Conservation (phyloP, 2,113 vertebrate species). For the Odobenus rosmarus region DNA sequence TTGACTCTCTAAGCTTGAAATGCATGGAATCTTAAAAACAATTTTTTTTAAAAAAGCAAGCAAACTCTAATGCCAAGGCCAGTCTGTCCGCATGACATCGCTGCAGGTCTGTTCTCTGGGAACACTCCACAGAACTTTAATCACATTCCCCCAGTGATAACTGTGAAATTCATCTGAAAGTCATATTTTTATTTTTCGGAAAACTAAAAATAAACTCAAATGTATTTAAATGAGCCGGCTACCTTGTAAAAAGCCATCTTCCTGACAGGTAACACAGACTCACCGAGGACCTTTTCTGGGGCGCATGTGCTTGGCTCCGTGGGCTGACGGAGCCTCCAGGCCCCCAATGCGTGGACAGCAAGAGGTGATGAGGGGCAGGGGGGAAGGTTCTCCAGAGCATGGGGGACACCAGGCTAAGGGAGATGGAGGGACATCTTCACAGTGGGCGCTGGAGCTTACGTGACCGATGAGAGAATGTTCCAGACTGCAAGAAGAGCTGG, state of each 20-base stretch:
- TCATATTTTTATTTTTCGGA: not conserved
- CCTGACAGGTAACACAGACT: not conserved
- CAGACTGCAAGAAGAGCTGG: not conserved
- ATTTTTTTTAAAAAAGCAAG: not conserved
- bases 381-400: not conserved
- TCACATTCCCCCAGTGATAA: not conserved
- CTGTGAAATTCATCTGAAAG: not conserved
- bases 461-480: not conserved
- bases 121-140: not conserved
- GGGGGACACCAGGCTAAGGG: not conserved
- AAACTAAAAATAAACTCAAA: not conserved
- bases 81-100: not conserved
- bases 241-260: not conserved
- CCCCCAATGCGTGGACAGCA: too few species aligned
- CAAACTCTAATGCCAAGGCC: not conserved
- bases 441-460: not conserved
- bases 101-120: not conserved
- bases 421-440: not conserved
- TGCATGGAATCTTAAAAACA: not conserved
- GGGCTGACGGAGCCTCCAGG: not conserved
- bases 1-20: not conserved
- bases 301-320: not conserved
- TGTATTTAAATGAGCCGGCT: not conserved
- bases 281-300: rapidly evolving
- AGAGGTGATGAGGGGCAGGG: not conserved